phyloP scores from a whole-genome alignment of 2,888 invertebrate species.

The Rhabditoides inermis region DNA sequence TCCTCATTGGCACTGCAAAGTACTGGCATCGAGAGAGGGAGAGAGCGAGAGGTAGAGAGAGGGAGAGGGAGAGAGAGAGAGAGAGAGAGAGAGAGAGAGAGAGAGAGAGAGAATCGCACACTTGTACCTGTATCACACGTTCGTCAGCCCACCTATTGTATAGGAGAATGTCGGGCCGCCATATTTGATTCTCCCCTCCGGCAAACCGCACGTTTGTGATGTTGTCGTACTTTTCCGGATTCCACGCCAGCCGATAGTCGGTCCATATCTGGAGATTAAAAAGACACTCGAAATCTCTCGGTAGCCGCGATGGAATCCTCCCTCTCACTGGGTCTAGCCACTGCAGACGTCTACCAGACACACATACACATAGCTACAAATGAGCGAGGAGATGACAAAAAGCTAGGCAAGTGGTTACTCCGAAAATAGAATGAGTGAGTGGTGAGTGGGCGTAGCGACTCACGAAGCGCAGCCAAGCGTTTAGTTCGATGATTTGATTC shows the following conservation, averaged over 20 bases:
- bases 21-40: not conserved
- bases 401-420: too few relatives aligned
- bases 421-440: too few relatives aligned
- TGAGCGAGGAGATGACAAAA: too few relatives aligned
- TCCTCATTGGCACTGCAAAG: conserved; percentile 37
- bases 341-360: too few relatives aligned
- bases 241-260: conserved; percentile 37
- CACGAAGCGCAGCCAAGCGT: conserved; percentile 45
- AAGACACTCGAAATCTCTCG: not conserved
- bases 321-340: too few relatives aligned
- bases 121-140: not conserved
- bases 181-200: conserved; percentile 37
- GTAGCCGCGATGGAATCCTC: not conserved
- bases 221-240: conserved; percentile 36
- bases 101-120: not conserved
- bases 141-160: conserved; percentile 31
- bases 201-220: conserved; percentile 38
- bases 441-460: not conserved
- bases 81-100: not conserved
- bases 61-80: not conserved
- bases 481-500: conserved; percentile 42
- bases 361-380: too few relatives aligned
- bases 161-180: conserved; percentile 39
- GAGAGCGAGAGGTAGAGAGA: not conserved
- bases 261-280: conserved; percentile 24